These are phyloP conservation scores for Pluvialis apricaria DNA, from an alignment of 2,113 vertebrate genomes.

Conservation along the genomic window DNA sequence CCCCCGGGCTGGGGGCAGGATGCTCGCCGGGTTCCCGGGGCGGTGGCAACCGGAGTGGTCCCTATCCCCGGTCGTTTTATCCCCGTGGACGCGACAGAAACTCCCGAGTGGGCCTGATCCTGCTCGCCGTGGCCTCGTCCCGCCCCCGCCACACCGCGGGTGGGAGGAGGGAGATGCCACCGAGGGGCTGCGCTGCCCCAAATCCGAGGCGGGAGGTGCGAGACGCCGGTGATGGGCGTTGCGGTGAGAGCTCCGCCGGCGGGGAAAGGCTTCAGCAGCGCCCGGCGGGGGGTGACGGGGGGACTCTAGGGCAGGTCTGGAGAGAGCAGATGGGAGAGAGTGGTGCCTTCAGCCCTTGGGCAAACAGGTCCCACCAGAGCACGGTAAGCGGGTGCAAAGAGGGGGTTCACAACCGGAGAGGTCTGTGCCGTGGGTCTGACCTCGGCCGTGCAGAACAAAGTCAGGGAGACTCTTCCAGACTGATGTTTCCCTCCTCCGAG, in stretches of 20 bases:
- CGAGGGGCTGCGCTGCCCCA: background rate
- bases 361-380: background rate
- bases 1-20: background rate
- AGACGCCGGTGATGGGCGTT: background rate
- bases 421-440: no score
- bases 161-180: background rate
- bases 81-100: background rate
- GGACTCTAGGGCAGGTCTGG: rapidly evolving
- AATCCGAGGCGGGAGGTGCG: rapidly evolving
- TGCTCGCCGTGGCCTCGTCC: no score
- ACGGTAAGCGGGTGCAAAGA: rapidly evolving
- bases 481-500: background rate
- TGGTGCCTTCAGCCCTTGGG: background rate
- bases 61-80: background rate
- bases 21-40: background rate
- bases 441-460: background rate
- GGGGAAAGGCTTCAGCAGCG: rapidly evolving
- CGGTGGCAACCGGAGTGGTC: no score
- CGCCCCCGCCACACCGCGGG: rapidly evolving
- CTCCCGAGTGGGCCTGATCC: background rate
- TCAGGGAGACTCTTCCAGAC: background rate
- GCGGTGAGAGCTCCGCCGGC: background rate
- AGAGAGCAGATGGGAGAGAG: background rate
- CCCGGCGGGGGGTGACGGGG: rapidly evolving
- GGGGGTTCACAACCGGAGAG: background rate